Base-by-base conservation (phyloP, 2,113 vertebrate species). In the Lepisosteus osseus region DNA sequence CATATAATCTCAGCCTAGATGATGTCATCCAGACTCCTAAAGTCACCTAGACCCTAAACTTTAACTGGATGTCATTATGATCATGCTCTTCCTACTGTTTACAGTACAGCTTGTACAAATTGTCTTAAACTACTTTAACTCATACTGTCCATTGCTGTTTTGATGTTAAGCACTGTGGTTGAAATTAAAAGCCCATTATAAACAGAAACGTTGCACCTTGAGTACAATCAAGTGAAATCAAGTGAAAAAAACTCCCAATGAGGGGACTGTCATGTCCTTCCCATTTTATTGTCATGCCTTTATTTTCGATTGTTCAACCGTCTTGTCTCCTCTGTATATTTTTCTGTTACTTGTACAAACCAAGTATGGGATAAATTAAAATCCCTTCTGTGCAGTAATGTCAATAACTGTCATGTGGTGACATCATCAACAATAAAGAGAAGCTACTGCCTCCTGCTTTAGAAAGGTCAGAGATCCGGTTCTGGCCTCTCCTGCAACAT, bases 1-100 rank as follows among this genome's bases (percentile, higher is more conserved):
- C 15, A n/a, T 67, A 17, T 54, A 67, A 67, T 67, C 65, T 67
- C 65, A 67, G 44, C 51, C 45, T 51, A 54, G 14, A 54, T 67
- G 65, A 67, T 67, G 43, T 61, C 57, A 63, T 71, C 1, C 44
- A 64, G 61, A 54, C 13, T 47, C 3, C 15, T 61, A 61, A 62
- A 54, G 12, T 54, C 47, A 65, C 61, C 61, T 15, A 63, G 40
- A 15, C 45, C 66, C 15, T 40, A 8, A 55, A 7, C 4, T 11
- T 14, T 6, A 59, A 59, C 3, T 13, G 56, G 1, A 13, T 40
- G 45, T 17, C 51, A 54, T 9, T 51, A 45, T 40, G 64, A 66
- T 42, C 64, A 45, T 42, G 7, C 14, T 6, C 7, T 4, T 59
- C 15, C 12, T 55, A 40, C 11, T 68, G 66, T 68, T 68, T 68